Percentiles rank a stretch among this genome's conserved stretches.
phyloP scores from a whole-genome alignment of 2,113 vertebrate species.

The Corydoras maculifer region DNA sequence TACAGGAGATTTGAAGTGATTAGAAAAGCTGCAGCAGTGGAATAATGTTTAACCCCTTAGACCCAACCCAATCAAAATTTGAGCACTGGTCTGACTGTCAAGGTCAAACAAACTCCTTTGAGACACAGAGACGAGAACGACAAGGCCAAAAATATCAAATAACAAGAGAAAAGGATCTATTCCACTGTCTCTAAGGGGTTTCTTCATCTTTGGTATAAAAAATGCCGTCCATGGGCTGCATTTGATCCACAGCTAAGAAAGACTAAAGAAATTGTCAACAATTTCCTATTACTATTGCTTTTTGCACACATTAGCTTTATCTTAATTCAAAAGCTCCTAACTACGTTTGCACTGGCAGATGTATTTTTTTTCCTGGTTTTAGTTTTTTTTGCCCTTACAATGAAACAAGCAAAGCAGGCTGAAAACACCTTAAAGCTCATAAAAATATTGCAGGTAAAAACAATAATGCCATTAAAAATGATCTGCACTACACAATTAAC shows the following conservation, averaged over 20 bases:
- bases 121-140: conserved; percentile 51
- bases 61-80: conserved; percentile 46
- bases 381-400: conserved; percentile 62
- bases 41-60: conserved; percentile 74
- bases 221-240: conserved; percentile 90
- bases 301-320: conserved; percentile 72
- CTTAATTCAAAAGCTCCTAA: conserved; percentile 80
- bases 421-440: conserved; percentile 87
- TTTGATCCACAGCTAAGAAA: conserved; percentile 95
- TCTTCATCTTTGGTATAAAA: conserved; percentile 99
- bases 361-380: conserved; percentile 53
- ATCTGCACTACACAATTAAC: conserved; percentile 79
- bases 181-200: conserved; percentile 64
- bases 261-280: conserved; percentile 97
- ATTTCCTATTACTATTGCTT: conserved; percentile 97
- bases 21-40: conserved; percentile 66
- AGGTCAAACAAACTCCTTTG: conserved; percentile 75
- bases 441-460: conserved; percentile 87
- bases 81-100: conserved; percentile 79
- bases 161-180: conserved; percentile 52
- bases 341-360: conserved; percentile 64
- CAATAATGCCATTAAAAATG: conserved; percentile 78
- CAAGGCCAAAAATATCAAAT: conserved; percentile 38
- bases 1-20: conserved; percentile 27
- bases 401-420: conserved; percentile 94